Percentiles rank a stretch among this genome's conserved stretches.
Conservation (phyloP, 2,113 vertebrate species). For the Toxostoma redivivum region DNA sequence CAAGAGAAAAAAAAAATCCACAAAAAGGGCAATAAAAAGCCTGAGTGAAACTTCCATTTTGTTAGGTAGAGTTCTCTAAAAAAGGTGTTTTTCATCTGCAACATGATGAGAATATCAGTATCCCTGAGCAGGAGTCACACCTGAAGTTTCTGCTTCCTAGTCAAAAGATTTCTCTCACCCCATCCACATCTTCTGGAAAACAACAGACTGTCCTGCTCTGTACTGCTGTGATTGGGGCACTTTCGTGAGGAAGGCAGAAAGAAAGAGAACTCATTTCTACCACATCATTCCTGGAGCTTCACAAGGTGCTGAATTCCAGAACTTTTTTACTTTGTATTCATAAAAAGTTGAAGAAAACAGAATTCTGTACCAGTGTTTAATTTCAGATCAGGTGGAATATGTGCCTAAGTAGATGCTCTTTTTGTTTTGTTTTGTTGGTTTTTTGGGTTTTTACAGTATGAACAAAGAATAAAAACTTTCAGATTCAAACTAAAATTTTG, state of each 20-base stretch:
- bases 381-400: not conserved
- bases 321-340: not conserved
- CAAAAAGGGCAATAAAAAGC: rapidly evolving
- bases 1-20: not conserved
- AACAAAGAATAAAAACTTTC: not conserved
- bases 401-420: not conserved
- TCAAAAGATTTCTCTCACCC: not conserved
- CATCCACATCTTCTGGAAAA: not conserved
- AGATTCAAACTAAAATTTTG: not conserved
- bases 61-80: not conserved
- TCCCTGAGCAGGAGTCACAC: not conserved
- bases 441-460: not conserved
- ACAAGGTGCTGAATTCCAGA: not conserved
- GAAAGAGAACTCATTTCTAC: not conserved
- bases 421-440: not conserved
- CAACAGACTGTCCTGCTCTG: not conserved
- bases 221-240: not conserved
- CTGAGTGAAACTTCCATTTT: not conserved
- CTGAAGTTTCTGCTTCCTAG: not conserved
- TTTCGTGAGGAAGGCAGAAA: not conserved
- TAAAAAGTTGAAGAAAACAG: not conserved
- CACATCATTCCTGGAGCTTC: not conserved
- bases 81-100: not conserved
- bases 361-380: not conserved
- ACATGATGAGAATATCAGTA: not conserved